A percentile compares a stretch with the other conserved stretches of the same genome.
Conservation (phyloP, 2,797 vertebrate species). For the Remorina albescens region DNA sequence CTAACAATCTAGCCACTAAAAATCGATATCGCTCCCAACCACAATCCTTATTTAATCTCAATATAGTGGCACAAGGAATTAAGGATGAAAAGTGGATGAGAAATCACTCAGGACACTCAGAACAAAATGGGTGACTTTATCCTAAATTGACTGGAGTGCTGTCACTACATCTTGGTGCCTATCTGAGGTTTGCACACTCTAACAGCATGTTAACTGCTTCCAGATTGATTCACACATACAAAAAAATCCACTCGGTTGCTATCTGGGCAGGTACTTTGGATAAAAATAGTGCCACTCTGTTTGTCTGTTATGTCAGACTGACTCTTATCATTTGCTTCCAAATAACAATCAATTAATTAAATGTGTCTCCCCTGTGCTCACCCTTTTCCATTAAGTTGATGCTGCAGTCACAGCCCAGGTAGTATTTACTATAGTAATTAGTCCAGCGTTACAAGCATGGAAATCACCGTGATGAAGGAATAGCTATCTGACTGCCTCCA, state of each 20-base stretch:
- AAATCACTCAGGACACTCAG: slow-evolving; percentile 41
- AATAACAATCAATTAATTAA: slow-evolving; percentile 73
- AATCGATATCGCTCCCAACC: slow-evolving; percentile 81
- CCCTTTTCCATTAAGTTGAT: slow-evolving; percentile 53
- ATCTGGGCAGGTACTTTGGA: slow-evolving; percentile 27
- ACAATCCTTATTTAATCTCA: slow-evolving; percentile 80
- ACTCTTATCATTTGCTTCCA: slow-evolving; percentile 52
- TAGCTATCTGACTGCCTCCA: slow-evolving; percentile 68
- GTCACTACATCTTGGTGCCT: slow-evolving; percentile 5
- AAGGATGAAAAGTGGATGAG: slow-evolving; percentile 64
- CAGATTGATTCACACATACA: slow-evolving; percentile 24
- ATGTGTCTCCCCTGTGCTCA: slow-evolving; percentile 63
- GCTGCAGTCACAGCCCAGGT: slow-evolving; percentile 62
- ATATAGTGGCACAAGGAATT: slow-evolving; percentile 75
- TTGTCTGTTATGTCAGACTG: slow-evolving; percentile 48
- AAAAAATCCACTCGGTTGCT: slow-evolving; percentile 35
- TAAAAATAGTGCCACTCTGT: slow-evolving; percentile 48
- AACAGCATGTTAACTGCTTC: slow-evolving; percentile 7
- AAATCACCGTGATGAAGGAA: slow-evolving; percentile 77
- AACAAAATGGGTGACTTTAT: slow-evolving; percentile 28
- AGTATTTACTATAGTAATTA: slow-evolving; percentile 79
- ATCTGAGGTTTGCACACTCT: slow-evolving; percentile 18
- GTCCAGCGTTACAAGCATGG: slow-evolving; percentile 68
- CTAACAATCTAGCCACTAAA: slow-evolving; percentile 68
- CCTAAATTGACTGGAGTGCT: slow-evolving; percentile 40